Evolutionary conservation across 2,113 vertebrate genomes (phyloP).

Genomic region (Sitta europaea): DNA sequence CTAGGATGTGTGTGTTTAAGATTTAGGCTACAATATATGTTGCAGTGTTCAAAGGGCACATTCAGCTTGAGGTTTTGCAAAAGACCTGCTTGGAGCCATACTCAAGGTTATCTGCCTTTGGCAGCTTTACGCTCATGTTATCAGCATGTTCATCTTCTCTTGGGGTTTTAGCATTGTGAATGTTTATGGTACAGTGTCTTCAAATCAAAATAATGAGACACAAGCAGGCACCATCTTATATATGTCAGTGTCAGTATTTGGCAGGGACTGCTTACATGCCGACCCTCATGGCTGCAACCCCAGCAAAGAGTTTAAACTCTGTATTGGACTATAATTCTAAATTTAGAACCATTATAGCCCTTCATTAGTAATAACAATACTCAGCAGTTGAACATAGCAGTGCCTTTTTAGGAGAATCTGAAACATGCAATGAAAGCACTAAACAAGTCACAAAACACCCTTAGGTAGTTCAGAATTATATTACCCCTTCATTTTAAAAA

Average conservation of each 20-base stretch:
- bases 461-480: neutral
- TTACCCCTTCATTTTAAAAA: neutral
- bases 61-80: neutral
- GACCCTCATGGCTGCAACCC: neutral
- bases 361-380: slow-evolving; percentile 28
- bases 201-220: slow-evolving; percentile 54
- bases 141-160: slow-evolving; percentile 28
- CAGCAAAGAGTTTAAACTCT: neutral
- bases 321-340: slow-evolving; percentile 7
- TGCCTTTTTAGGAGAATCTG: neutral
- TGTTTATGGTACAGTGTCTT: neutral
- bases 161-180: slow-evolving; percentile 40
- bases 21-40: neutral
- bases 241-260: neutral
- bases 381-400: neutral
- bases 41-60: neutral
- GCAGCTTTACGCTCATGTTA: slow-evolving; percentile 44
- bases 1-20: neutral
- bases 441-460: neutral
- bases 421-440: neutral
- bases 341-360: neutral
- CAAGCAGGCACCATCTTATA: neutral
- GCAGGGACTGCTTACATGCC: neutral
- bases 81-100: neutral
- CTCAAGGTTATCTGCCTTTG: slow-evolving; percentile 7